These are phyloP conservation scores for Epinotia bilunana DNA, from an alignment of 2,888 invertebrate species.

Conservation along the genomic window DNA sequence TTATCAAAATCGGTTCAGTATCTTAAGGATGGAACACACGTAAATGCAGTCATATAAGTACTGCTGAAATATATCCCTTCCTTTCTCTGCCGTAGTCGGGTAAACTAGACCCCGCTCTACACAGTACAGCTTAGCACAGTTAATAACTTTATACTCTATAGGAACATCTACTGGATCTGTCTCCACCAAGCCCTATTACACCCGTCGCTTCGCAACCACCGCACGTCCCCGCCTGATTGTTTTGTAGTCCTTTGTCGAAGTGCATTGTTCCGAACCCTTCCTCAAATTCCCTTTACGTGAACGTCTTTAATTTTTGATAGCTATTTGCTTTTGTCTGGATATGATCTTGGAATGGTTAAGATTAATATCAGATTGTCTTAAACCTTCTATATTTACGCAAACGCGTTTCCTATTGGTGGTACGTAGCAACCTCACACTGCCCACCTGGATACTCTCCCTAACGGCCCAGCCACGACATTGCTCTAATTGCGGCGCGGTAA, in stretches of 20 bases:
- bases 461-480: too few species aligned
- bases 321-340: constrained; percentile 18
- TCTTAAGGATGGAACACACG: too few species aligned
- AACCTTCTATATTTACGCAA: background rate
- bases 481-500: too few species aligned
- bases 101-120: too few species aligned
- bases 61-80: too few species aligned
- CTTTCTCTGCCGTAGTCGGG: too few species aligned
- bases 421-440: too few species aligned
- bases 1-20: too few species aligned
- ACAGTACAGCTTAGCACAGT: background rate
- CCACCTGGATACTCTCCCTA: too few species aligned
- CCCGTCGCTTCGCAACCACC: constrained; percentile 9
- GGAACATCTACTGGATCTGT: background rate
- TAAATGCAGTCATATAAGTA: too few species aligned
- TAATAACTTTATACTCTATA: background rate
- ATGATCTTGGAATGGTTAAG: background rate
- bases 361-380: background rate
- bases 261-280: constrained; percentile 30
- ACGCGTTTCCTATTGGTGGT: too few species aligned
- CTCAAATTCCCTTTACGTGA: background rate
- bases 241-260: constrained; percentile 27
- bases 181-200: constrained; percentile 19
- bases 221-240: constrained; percentile 35
- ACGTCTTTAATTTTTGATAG: constrained; percentile 34